These are phyloP conservation scores for Amphilophus citrinellus DNA, from an alignment of 2,113 vertebrate species.

Conservation along the genomic window DNA sequence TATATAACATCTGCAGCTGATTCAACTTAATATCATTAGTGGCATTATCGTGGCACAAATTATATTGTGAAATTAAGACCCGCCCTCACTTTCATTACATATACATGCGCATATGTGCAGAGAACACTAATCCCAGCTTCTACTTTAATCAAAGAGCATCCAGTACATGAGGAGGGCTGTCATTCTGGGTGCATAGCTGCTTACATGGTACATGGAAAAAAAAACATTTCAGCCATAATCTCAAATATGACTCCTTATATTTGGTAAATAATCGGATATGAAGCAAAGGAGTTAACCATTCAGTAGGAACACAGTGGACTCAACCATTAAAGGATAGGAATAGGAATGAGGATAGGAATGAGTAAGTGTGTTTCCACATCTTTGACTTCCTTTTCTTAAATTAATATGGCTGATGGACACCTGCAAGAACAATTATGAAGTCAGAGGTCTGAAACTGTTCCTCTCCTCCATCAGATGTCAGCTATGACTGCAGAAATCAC, in stretches of 20 bases:
- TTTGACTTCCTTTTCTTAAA: neutral
- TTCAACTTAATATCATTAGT: conserved; percentile 38
- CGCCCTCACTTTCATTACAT: conserved; percentile 12
- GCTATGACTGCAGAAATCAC: conserved; percentile 59
- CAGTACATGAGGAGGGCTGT: conserved; percentile 7
- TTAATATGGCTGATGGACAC: neutral
- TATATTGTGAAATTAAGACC: conserved; percentile 27
- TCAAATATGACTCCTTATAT: conserved; percentile 50
- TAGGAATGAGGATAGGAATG: conserved; percentile 15
- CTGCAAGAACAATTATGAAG: neutral
- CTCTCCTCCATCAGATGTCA: conserved; percentile 71
- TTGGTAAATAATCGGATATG: conserved; percentile 66
- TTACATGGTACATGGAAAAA: conserved; percentile 24
- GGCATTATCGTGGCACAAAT: conserved; percentile 19
- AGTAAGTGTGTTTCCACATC: neutral
- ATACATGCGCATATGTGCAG: conserved; percentile 39
- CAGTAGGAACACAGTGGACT: conserved; percentile 43
- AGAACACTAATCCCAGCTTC: conserved; percentile 54
- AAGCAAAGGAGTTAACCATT: conserved; percentile 34
- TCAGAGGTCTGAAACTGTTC: conserved; percentile 33
- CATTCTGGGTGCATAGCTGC: conserved; percentile 13
- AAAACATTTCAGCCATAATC: conserved; percentile 41
- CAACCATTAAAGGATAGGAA: conserved; percentile 22
- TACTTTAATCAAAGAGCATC: conserved; percentile 60
- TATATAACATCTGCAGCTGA: conserved; percentile 2